phyloP scores from a whole-genome alignment of 2,113 vertebrate species.

The Oncorhynchus clarkii region DNA sequence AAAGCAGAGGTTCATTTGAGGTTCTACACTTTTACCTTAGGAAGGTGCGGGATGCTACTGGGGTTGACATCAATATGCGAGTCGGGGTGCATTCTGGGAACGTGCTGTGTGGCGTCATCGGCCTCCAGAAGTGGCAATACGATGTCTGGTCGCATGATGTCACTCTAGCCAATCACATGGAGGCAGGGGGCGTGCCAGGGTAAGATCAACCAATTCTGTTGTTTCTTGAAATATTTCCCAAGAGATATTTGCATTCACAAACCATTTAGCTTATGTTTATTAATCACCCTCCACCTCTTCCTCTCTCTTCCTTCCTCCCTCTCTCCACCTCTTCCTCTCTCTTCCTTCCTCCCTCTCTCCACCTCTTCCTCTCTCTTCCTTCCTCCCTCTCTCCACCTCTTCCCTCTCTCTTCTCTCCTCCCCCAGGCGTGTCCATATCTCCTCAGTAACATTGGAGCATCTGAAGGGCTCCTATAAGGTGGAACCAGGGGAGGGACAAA shows the following conservation, averaged over 20 bases:
- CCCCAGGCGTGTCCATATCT: constrained; percentile 95
- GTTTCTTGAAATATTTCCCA: background rate
- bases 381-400: background rate
- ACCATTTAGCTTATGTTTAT: no score
- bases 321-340: background rate
- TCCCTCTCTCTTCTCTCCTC: constrained; percentile 17
- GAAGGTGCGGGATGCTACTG: constrained; percentile 93
- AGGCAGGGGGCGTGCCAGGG: constrained; percentile 96
- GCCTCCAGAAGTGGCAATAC: constrained; percentile 97
- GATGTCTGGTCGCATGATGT: constrained; percentile 99
- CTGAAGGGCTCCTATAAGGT: constrained; percentile 95
- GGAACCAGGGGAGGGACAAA: constrained; percentile 88
- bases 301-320: constrained; percentile 16
- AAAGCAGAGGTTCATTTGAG: background rate
- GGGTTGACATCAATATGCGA: constrained; percentile 96
- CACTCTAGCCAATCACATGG: constrained; percentile 97
- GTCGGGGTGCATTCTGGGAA: constrained; percentile 97
- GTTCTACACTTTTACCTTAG: constrained; percentile 61
- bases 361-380: constrained; percentile 5
- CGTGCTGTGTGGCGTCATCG: constrained; percentile 94
- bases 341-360: constrained; percentile 33
- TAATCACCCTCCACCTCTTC: background rate
- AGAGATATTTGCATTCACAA: no score
- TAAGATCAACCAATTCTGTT: constrained; percentile 58
- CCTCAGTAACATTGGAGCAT: constrained; percentile 92